Conservation (phyloP, 2,113 vertebrate species). For the Apteryx mantelli region DNA sequence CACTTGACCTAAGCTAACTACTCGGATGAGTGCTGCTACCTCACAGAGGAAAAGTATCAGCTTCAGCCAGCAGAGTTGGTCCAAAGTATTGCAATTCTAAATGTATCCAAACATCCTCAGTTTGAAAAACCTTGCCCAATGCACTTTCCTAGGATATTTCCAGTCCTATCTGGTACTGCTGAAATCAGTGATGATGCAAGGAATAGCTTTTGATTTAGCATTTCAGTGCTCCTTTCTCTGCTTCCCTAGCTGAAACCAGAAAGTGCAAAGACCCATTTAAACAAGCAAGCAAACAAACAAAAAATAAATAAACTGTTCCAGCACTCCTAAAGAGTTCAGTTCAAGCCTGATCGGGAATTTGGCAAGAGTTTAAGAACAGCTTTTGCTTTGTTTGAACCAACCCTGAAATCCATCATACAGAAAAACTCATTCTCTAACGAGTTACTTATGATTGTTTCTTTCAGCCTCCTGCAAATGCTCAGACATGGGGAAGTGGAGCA, state of each 20-base stretch:
- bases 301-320: not conserved
- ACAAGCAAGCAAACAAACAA: not conserved
- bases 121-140: not conserved
- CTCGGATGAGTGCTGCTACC: not conserved
- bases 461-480: not conserved
- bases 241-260: not conserved
- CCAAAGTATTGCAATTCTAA: not conserved
- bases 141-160: not conserved
- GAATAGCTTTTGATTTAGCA: not conserved
- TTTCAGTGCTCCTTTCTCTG: not conserved
- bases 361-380: not conserved
- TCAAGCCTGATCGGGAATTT: not conserved
- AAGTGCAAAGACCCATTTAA: not conserved
- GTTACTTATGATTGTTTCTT: not conserved
- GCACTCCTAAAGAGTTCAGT: not conserved
- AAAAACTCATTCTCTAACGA: not conserved
- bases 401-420: not conserved
- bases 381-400: constrained; percentile 33
- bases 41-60: not conserved
- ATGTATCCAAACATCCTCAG: not conserved
- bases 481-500: fast-evolving
- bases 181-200: not conserved
- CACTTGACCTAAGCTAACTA: not conserved
- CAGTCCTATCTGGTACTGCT: not conserved
- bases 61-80: not conserved